Base-by-base conservation (phyloP, 2,888 invertebrate genomes). In the Drosophila melanosoma region DNA sequence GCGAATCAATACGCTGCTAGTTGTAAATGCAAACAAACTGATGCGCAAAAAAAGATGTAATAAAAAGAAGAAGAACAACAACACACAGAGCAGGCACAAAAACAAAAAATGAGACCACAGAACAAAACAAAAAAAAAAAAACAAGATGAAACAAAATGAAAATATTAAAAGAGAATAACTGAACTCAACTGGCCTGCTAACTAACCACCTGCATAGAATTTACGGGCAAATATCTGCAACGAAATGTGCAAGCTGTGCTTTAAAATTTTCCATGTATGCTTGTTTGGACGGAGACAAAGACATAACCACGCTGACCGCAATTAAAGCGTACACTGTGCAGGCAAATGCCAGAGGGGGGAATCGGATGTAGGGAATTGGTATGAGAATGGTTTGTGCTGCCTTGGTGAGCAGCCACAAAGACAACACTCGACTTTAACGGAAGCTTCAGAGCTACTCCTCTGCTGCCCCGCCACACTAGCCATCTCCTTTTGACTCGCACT, bases 281-380 rank as follows among this genome's bases (percentile, higher is more conserved):
- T 23, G 48, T 63, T 81, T 71, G 40, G 56, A 32, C n/a, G 65
- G 56, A 71, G 78, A 80, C 74, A 74, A 86, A 79, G 89, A 79
- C 85, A 70, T 70, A 74, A 69, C 87, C 85, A 81, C 52, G 80
- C 72, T 89, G 85, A 85, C 85, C 85, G 90, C 85, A 85, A 85
- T 85, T 85, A 85, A 84, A 62, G 71, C 77, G 73, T 73, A 87
- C 86, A 87, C 86, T 78, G 64, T 65, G 45, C 81, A 61, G 83
- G 69, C 77, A 62, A 54, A 11, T 7, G 15, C 2, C 23, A 15
- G 23, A 8, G 40, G 26, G 48, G 32, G 48, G n/a, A 15, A 4
- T 48, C 23, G 61, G 60, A 52, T 45, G 56, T 66, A 53, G 26
- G 15, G 45, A 49, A 62, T 68, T 40, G 48, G 58, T 49, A 36